Evolutionary conservation across 2,888 invertebrate genomes (phyloP), one percentile per base, ranked within the genome.

Genomic region (Epinotia nisella): DNA sequence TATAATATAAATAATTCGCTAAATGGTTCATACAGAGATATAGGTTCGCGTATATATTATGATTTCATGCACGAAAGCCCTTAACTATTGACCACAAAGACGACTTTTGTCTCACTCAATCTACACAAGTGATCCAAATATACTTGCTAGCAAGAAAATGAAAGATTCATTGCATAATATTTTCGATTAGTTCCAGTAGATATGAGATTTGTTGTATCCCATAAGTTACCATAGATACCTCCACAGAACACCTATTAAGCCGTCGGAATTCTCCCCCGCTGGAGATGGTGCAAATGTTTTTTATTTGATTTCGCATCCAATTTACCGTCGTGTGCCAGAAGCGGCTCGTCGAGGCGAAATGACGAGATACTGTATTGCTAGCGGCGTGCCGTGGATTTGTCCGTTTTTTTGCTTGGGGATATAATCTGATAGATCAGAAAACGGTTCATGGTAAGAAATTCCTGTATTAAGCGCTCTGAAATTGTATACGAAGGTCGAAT

Each of bases 251-350:
- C 79, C 76, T 76, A 82, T 82, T 80, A 81, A 78, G 76, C 45
- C 59, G 66, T 68, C 61, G 70, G 68, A 65, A 64, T 75, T 79
- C 77, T 78, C 79, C 82, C 79, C 78, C 78, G 76, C 74, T 78
- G 79, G 83, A 81, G 83, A 84, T 84, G 84, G 82, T 79, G 85
- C 79, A 79, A 87, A 87, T 85, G 86, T 87, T 91, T 91, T 91
- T 91, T 90, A 92, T 92, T 91, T 87, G 89, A 92, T 91, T 92
- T 90, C 87, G 85, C 87, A 87, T 90, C 87, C 91, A 92, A 92
- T 92, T 91, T 90, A 83, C 83, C 78, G 77, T 78, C 84, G 81
- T 78, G 78, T 81, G 87, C 89, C 90, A 89, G 88, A 87, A 87
- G 89, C 88, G 90, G 82, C 84, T 81, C 80, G 77, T 78, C 81